Percentiles rank a stretch among this genome's conserved stretches.
These are phyloP conservation scores for Takifugu flavidus DNA, from an alignment of 2,113 vertebrate species.

Conservation along the genomic window DNA sequence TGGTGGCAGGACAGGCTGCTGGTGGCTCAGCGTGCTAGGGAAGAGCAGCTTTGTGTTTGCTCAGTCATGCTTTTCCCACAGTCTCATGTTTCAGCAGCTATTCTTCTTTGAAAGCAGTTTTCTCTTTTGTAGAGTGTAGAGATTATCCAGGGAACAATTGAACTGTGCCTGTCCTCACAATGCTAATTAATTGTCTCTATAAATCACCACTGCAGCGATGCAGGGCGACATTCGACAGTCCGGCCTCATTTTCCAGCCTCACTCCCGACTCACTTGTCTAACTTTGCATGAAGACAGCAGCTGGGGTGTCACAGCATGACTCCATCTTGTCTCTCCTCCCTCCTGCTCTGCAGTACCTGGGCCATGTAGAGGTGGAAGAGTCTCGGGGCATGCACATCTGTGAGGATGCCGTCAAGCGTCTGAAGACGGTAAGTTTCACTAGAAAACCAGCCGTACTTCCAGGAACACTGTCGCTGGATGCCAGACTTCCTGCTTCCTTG, in stretches of 20 bases:
- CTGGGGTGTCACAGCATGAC: constrained; percentile 13
- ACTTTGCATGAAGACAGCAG: not conserved
- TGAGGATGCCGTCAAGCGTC: constrained; percentile 96
- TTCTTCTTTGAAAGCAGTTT: too few relatives aligned
- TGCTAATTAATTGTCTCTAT: constrained; percentile 37
- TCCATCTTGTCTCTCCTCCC: constrained; percentile 13
- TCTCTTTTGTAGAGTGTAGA: not conserved
- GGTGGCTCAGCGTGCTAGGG: too few relatives aligned
- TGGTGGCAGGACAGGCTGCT: too few relatives aligned
- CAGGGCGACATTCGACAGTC: constrained; percentile 13
- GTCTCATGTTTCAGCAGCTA: too few relatives aligned
- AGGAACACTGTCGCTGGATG: constrained; percentile 17
- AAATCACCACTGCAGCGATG: constrained; percentile 13
- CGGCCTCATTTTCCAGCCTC: constrained; percentile 11
- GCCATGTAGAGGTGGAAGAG: constrained; percentile 97
- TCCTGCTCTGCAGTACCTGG: constrained; percentile 82
- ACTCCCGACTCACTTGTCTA: constrained; percentile 19
- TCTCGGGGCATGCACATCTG: constrained; percentile 99
- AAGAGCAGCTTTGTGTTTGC: too few relatives aligned
- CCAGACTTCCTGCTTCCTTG: constrained; percentile 1
- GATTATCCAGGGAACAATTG: constrained; percentile 22
- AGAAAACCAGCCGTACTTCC: constrained; percentile 15
- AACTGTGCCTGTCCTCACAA: constrained; percentile 27
- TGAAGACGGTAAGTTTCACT: constrained; percentile 91
- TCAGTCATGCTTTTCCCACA: too few relatives aligned